phyloP scores from a whole-genome alignment of 2,113 vertebrate species.

The Mormoops blainvillei region DNA sequence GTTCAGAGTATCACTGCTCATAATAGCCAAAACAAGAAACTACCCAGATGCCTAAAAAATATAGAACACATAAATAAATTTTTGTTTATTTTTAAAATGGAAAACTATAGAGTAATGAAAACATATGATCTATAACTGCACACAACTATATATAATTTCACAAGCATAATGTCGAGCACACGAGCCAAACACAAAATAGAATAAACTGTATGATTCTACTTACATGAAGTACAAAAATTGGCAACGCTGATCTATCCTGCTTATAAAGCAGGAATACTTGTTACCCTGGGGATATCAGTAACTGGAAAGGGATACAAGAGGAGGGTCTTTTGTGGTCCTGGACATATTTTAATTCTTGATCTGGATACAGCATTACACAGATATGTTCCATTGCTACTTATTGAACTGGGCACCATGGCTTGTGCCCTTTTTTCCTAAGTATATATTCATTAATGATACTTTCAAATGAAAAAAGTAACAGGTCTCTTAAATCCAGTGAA shows the following conservation, averaged over 20 bases:
- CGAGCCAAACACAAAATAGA: not conserved
- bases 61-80: not conserved
- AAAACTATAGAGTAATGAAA: conserved; percentile 9
- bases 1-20: not conserved
- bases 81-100: conserved; percentile 10
- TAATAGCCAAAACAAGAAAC: not conserved
- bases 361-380: not conserved
- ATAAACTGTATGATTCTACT: not conserved
- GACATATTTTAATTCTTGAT: not conserved
- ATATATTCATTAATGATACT: not conserved
- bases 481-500: not conserved
- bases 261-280: not conserved
- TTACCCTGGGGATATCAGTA: not conserved
- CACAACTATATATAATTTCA: not conserved
- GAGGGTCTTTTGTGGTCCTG: not conserved
- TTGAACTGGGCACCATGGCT: not conserved
- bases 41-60: not conserved
- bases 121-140: not conserved
- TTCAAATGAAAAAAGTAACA: not conserved
- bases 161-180: not conserved
- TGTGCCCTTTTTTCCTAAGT: not conserved
- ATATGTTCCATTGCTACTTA: not conserved
- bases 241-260: not conserved
- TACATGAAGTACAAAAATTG: not conserved
- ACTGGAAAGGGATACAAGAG: not conserved